Conservation (phyloP, 2,797 vertebrate genomes). For the Aldrovandia affinis region DNA sequence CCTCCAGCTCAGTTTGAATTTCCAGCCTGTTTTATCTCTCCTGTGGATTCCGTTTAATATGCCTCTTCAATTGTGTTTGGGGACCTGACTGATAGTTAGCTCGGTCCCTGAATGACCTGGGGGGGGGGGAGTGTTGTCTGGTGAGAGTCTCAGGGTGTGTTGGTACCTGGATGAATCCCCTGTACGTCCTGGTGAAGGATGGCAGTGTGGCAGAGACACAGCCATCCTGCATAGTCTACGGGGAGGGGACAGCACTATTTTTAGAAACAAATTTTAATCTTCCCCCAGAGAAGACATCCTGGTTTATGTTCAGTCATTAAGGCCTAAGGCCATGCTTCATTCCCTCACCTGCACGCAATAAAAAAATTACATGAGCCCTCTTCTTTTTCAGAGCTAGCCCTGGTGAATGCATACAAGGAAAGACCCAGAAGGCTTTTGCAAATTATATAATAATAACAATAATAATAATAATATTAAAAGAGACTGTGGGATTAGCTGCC, state of each 20-base stretch:
- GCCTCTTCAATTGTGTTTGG: constrained; percentile 72
- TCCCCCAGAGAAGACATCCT: background rate
- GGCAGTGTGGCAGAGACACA: background rate
- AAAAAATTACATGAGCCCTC: constrained; percentile 40
- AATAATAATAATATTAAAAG: too few species aligned
- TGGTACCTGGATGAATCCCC: background rate
- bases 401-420: background rate
- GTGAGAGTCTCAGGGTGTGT: background rate
- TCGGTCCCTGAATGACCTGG: constrained; percentile 62
- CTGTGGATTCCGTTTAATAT: constrained; percentile 68
- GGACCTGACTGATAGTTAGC: constrained; percentile 63
- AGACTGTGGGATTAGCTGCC: too few species aligned
- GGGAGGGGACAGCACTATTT: background rate
- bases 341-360: constrained; percentile 37
- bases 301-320: constrained; percentile 26
- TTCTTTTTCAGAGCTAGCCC: constrained; percentile 26
- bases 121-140: constrained; percentile 34
- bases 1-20: constrained; percentile 63
- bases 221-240: constrained; percentile 24
- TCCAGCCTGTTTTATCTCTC: constrained; percentile 58
- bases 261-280: constrained; percentile 20
- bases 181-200: background rate
- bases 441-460: too few species aligned
- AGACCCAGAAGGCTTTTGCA: background rate
- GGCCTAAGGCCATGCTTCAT: constrained; percentile 34